A percentile compares a stretch with the other conserved stretches of the same genome.
Evolutionary conservation across 2,888 invertebrate genomes (phyloP).

Genomic region (Rhaphigaster nebulosa): DNA sequence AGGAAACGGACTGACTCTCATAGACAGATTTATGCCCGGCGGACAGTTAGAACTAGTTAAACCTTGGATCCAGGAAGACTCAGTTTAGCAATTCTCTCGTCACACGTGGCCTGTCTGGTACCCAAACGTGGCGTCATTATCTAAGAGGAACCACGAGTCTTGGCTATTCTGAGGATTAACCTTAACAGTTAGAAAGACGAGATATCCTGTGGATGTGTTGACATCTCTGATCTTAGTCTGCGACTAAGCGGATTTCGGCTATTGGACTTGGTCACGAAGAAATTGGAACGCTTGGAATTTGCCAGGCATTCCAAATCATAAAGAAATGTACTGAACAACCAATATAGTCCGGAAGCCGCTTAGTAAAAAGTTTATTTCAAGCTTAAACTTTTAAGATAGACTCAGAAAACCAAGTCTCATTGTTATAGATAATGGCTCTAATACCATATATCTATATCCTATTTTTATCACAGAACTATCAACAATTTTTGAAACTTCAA

Average conservation of each 20-base stretch:
- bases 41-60: conserved; percentile 42
- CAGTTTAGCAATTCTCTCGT: conserved; percentile 46
- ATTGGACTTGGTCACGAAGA: neutral
- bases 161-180: neutral
- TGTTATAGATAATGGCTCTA: too few relatives aligned
- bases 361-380: too few relatives aligned
- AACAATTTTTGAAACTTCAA: too few relatives aligned
- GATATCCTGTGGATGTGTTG: neutral
- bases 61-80: conserved; percentile 29
- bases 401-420: too few relatives aligned
- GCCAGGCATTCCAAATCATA: too few relatives aligned
- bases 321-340: too few relatives aligned
- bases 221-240: neutral
- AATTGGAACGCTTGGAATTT: neutral
- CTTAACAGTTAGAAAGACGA: neutral
- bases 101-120: neutral
- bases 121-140: neutral
- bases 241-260: neutral
- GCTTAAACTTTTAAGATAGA: too few relatives aligned
- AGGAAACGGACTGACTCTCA: conserved; percentile 14
- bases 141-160: neutral
- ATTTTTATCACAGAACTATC: too few relatives aligned
- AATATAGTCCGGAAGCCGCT: too few relatives aligned
- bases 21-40: conserved; percentile 28
- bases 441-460: too few relatives aligned